Percentiles rank a stretch among this genome's conserved stretches.
Conservation (phyloP, 2,888 invertebrate genomes). For the Limenitis camilla region DNA sequence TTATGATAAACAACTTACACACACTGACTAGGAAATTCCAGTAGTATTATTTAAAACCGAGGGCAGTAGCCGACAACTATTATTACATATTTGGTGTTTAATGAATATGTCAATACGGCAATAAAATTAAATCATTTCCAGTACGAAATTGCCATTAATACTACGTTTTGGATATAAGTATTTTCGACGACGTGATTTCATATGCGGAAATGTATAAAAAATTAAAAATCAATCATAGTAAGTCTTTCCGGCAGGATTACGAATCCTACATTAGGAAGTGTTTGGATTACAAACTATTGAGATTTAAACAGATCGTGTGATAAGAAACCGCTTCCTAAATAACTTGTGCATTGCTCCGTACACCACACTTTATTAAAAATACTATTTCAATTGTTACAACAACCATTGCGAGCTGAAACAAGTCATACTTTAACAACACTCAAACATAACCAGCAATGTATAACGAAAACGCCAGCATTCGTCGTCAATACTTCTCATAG, state of each 20-base stretch:
- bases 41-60: slow-evolving; percentile 7
- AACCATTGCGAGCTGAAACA: slow-evolving; percentile 40
- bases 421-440: slow-evolving; percentile 23
- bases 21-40: not conserved
- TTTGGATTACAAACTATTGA: slow-evolving; percentile 44
- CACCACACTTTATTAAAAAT: slow-evolving; percentile 8
- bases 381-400: not conserved
- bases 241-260: slow-evolving; percentile 58
- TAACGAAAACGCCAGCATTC: slow-evolving; percentile 34
- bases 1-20: too few relatives aligned
- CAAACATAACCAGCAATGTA: slow-evolving; percentile 36
- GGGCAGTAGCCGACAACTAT: slow-evolving; percentile 9
- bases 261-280: slow-evolving; percentile 65
- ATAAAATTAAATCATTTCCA: slow-evolving; percentile 32
- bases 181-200: slow-evolving; percentile 50
- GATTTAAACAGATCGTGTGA: slow-evolving; percentile 46
- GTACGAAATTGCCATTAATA: slow-evolving; percentile 32
- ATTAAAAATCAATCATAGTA: slow-evolving; percentile 24
- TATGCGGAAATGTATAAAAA: slow-evolving; percentile 55
- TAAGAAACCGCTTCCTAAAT: slow-evolving; percentile 66
- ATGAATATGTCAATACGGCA: slow-evolving; percentile 19
- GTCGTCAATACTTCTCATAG: slow-evolving; percentile 39
- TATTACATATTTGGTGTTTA: slow-evolving; percentile 16
- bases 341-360: slow-evolving; percentile 14
- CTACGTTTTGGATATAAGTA: slow-evolving; percentile 34